Percentiles rank a stretch among this genome's conserved stretches.
These are phyloP conservation scores for Rhea americana DNA, from an alignment of 2,113 vertebrate genomes.

Conservation along the genomic window DNA sequence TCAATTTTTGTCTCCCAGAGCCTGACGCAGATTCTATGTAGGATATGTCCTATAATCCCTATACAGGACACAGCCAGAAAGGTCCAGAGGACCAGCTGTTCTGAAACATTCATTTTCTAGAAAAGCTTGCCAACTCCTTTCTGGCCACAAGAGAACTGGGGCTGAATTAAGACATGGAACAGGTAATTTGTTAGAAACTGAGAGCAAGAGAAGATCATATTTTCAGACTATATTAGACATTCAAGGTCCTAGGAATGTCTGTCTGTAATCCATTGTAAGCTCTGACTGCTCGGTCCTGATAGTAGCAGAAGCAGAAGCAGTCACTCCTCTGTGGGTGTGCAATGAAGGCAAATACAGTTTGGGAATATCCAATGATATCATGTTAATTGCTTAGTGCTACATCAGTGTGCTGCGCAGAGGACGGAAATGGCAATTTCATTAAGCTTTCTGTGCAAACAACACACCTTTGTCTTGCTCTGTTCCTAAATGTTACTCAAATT, in stretches of 20 bases:
- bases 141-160: not conserved
- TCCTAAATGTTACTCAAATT: not conserved
- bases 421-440: slow-evolving; percentile 27
- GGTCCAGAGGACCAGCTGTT: not conserved
- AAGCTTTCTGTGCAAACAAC: slow-evolving; percentile 22
- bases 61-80: not conserved
- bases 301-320: not conserved
- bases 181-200: not conserved
- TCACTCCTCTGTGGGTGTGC: not conserved
- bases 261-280: not conserved
- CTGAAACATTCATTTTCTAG: not conserved
- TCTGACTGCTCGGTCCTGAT: not conserved
- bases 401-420: not conserved
- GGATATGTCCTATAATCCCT: not conserved
- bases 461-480: not conserved
- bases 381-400: not conserved
- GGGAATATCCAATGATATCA: slow-evolving; percentile 27
- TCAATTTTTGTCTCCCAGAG: not conserved
- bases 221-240: not conserved
- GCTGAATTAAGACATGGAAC: not conserved
- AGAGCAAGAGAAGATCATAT: not conserved
- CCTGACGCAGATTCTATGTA: accelerated
- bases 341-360: not conserved
- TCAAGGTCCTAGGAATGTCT: not conserved
- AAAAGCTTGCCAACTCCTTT: not conserved